Evolutionary conservation across 2,113 vertebrate genomes (phyloP).

Genomic region (Zosterops hypoxanthus): DNA sequence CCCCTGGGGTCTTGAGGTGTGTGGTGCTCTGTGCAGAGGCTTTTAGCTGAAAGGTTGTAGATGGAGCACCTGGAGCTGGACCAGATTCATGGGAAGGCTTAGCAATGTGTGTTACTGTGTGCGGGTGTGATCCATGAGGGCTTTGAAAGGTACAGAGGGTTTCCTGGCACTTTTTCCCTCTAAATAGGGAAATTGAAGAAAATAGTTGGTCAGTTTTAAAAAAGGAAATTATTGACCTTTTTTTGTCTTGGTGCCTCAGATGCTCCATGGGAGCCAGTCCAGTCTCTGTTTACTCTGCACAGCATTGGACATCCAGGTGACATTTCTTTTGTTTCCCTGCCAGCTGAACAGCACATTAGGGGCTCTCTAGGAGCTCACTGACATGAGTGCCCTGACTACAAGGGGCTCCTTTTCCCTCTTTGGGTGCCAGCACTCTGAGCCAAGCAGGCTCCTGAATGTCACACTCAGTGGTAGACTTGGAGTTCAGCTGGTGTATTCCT

Average conservation of each 20-base stretch:
- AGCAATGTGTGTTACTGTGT: neutral
- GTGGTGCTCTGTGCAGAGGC: neutral
- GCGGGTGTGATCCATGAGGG: neutral
- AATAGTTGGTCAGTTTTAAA: neutral
- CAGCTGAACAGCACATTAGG: neutral
- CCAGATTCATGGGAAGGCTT: neutral
- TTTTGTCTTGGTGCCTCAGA: neutral
- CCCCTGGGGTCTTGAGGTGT: fast-evolving
- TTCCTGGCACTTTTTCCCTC: neutral
- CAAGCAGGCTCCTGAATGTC: neutral
- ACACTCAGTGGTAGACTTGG: fast-evolving
- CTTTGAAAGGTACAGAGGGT: neutral
- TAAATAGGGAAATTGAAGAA: neutral
- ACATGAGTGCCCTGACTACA: neutral
- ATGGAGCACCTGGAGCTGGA: neutral
- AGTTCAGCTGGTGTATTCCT: neutral
- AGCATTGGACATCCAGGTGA: neutral
- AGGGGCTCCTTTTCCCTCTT: neutral
- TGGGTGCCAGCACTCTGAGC: neutral
- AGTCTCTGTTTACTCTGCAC: neutral
- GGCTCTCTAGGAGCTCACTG: neutral
- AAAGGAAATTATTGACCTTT: neutral
- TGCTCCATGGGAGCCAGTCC: neutral
- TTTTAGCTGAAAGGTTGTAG: neutral
- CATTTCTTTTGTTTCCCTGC: neutral